Evolutionary conservation across 2,797 vertebrate species (phyloP), one percentile per base, ranked within the genome.

Genomic region (Alexandromys oeconomus): DNA sequence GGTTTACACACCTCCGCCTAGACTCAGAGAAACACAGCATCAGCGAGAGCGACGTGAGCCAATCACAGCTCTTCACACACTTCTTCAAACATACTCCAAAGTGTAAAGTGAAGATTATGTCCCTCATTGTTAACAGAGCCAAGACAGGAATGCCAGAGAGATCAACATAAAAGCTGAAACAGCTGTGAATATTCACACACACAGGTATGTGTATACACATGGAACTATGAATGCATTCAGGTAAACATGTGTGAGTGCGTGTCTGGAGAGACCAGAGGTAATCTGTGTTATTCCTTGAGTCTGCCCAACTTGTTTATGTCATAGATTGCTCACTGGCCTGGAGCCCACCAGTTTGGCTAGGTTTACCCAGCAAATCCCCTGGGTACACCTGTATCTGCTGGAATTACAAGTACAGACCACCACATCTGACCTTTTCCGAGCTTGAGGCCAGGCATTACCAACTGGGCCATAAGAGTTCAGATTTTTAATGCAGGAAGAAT

Each of bases 21-120:
- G 54, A 85, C 71, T 92, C 90, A 94, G 23, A 25, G 4, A 97
- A 94, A 48, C 5, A 84, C 37, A 57, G 27, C 69, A 48, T 85
- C 80, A n/a, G 43, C 5, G 10, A 37, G 6, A 90, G 5, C 61
- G 67, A 93, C 34, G 46, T 1, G 9, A 97, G 5, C 73, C 93
- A 73, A 93, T 57, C 37, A n/a, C 89, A 61, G 67, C 92, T 48
- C 40, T 40, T 90, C 43, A 92, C 81, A 93, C 4, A 86, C 82
- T 93, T 94, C 74, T 74, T 86, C 54, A 96, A 74, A 91, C 84
- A 82, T 48, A 93, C 51, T 59, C 67, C 43, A 81, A 93, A 71
- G 43, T 57, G 84, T n/a, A 88, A 93, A 78, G 73, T n/a, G 79
- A 94, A n/a, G 21, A 89, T 21, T 82, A 91, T 23, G 5, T 51